A percentile compares a stretch with the other conserved stretches of the same genome.
Conservation (phyloP, 1,140 invertebrate species). For the Rhyacophila brunnea region DNA sequence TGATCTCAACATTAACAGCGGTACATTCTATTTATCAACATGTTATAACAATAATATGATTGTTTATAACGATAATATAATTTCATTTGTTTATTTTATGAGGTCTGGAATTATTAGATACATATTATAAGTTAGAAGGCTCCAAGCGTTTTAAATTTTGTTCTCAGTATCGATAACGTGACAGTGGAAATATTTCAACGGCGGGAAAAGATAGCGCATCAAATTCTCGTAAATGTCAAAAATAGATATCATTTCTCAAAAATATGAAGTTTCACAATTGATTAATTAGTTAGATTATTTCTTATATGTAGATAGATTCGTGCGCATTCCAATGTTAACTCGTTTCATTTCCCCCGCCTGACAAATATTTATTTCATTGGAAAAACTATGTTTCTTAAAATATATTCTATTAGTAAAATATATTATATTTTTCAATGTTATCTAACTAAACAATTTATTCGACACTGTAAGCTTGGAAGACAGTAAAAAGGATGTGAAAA, state of each 20-base stretch:
- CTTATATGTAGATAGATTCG: too few species aligned
- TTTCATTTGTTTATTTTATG: neutral
- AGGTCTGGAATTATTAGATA: neutral
- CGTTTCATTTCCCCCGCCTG: too few species aligned
- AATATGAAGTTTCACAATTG: neutral
- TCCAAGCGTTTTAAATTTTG: neutral
- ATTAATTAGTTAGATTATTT: neutral
- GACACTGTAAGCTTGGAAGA: too few species aligned
- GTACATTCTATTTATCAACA: constrained; percentile 30
- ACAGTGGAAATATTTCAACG: neutral
- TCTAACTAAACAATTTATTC: too few species aligned
- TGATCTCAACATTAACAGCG: constrained; percentile 23
- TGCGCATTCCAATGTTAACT: too few species aligned
- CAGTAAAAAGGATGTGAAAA: too few species aligned
- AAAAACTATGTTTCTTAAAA: too few species aligned
- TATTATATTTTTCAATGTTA: too few species aligned
- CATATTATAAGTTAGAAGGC: neutral
- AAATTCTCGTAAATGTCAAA: neutral
- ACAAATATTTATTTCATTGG: too few species aligned
- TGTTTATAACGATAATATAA: too few species aligned
- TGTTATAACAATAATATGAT: constrained; percentile 24
- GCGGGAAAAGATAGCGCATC: neutral
- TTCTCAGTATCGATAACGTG: neutral
- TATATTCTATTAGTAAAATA: too few species aligned
- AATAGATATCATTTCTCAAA: neutral